Evolutionary conservation across 2,113 vertebrate genomes (phyloP).

Genomic region (Benitochromis conjunctus): DNA sequence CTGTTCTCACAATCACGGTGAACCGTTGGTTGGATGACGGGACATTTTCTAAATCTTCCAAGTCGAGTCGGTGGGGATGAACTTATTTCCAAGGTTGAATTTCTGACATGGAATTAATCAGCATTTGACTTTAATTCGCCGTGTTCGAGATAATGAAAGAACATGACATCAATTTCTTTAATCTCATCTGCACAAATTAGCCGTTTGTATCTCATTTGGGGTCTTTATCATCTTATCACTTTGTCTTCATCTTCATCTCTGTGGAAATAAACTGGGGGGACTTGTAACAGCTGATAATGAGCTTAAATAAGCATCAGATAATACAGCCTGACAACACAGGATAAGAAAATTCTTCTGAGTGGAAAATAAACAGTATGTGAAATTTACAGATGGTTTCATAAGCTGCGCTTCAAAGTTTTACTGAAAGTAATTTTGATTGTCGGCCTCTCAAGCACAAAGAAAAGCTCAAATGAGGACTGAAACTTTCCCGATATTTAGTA

Average conservation of each 20-base stretch:
- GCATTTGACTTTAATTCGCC: background rate
- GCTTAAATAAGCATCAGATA: background rate
- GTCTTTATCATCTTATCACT: background rate
- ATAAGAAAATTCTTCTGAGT: background rate
- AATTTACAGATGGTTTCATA: background rate
- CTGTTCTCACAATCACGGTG: background rate
- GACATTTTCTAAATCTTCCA: background rate
- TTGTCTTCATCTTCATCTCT: background rate
- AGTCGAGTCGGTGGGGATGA: background rate
- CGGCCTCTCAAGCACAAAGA: background rate
- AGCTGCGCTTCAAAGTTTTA: background rate
- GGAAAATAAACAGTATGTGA: background rate
- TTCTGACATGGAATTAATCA: background rate
- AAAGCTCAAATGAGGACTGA: background rate
- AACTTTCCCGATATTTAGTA: background rate
- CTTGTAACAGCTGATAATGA: background rate
- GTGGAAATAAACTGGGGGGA: background rate
- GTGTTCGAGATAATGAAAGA: constrained; percentile 13
- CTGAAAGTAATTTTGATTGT: background rate
- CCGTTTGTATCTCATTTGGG: background rate
- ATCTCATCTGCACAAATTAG: constrained; percentile 24
- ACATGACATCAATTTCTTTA: background rate
- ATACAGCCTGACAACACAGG: background rate
- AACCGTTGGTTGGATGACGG: background rate
- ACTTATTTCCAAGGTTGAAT: background rate